Evolutionary conservation across 2,113 vertebrate species (phyloP).

Genomic region (Notothenia coriiceps): DNA sequence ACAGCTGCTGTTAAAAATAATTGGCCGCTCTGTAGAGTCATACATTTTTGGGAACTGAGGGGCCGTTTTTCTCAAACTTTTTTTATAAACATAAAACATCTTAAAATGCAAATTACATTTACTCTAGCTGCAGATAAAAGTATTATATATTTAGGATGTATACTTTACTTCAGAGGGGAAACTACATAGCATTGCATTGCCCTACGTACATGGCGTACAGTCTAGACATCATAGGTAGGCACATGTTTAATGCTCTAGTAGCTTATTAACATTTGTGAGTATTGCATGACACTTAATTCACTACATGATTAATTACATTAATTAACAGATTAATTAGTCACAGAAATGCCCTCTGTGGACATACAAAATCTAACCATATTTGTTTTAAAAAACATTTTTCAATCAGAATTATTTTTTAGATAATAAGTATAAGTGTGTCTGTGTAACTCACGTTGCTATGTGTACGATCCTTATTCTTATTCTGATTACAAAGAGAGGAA

Average conservation of each 20-base stretch:
- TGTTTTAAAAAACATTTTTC: too few relatives aligned
- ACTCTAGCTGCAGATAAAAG: constrained; percentile 17
- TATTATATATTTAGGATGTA: constrained; percentile 20
- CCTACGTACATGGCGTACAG: neutral
- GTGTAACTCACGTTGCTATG: neutral
- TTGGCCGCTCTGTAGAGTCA: constrained; percentile 1
- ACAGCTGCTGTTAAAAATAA: constrained; percentile 48
- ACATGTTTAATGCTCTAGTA: too few relatives aligned
- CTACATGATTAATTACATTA: neutral
- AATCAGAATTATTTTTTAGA: neutral
- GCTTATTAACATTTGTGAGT: neutral
- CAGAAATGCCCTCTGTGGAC: neutral
- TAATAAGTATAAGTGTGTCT: constrained; percentile 24
- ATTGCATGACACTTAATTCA: neutral
- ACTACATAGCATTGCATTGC: neutral
- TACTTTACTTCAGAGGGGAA: constrained; percentile 22
- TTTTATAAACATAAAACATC: too few relatives aligned
- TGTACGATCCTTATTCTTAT: constrained; percentile 75
- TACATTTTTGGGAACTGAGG: neutral
- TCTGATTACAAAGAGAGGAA: constrained; percentile 83
- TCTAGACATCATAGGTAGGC: neutral
- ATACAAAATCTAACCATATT: neutral
- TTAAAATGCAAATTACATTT: neutral
- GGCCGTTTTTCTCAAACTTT: neutral
- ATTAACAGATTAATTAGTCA: neutral